Evolutionary conservation across 2,113 vertebrate genomes (phyloP).

Genomic region (Otis tarda): DNA sequence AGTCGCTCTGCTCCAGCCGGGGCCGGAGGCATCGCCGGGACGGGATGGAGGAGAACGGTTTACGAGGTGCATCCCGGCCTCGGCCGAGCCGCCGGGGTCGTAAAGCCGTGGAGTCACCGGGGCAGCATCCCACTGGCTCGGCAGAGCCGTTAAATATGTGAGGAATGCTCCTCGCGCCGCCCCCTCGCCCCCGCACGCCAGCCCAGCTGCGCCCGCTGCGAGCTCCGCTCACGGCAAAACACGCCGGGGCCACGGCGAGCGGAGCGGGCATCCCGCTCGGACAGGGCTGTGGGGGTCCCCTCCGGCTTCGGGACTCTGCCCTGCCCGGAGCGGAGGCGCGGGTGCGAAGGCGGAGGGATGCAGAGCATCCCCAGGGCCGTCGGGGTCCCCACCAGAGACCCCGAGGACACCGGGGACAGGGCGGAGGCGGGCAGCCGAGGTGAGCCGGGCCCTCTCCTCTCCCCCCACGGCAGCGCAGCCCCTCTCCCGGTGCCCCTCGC

Average conservation of each 20-base stretch:
- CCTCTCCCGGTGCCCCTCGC: conserved; percentile 47
- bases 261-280: background rate
- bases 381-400: background rate
- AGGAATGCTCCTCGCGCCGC: conserved; percentile 43
- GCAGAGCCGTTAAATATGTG: conserved; percentile 11
- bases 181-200: conserved; percentile 33
- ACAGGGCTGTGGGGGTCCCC: fast-evolving
- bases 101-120: background rate
- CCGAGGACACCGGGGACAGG: background rate
- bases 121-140: background rate
- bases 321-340: fast-evolving
- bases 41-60: fast-evolving
- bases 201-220: conserved; percentile 34
- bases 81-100: background rate
- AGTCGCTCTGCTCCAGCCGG: fast-evolving
- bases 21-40: fast-evolving
- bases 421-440: fast-evolving
- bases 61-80: background rate
- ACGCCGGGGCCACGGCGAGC: background rate
- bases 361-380: background rate
- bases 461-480: background rate
- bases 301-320: background rate
- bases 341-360: background rate
- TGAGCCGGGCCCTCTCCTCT: background rate
- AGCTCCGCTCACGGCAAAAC: background rate